These are phyloP conservation scores for Drosophila mauritiana DNA, from an alignment of 1,140 invertebrate genomes.

Conservation along the genomic window DNA sequence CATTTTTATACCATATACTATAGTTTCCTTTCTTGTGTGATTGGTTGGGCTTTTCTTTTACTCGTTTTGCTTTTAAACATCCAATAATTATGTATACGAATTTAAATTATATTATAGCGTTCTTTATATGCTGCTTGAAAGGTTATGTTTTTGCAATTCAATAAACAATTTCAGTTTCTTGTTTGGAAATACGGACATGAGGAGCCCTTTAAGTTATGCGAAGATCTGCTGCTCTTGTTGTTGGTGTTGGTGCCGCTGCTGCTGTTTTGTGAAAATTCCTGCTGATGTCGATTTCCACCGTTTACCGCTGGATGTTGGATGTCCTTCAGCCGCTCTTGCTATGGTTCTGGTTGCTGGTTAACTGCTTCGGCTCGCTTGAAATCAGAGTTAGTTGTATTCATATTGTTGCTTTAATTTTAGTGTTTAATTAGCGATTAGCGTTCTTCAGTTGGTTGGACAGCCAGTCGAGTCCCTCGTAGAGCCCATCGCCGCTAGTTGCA, in stretches of 20 bases:
- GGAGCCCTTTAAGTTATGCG: conserved; percentile 46
- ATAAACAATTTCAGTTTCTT: conserved; percentile 40
- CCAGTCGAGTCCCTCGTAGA: conserved; percentile 99
- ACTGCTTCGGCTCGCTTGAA: conserved; percentile 38
- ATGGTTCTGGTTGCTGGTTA: conserved; percentile 31
- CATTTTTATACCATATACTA: conserved; percentile 80
- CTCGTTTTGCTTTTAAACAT: conserved; percentile 60
- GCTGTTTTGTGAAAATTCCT: conserved; percentile 22
- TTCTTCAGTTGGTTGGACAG: conserved; percentile 96
- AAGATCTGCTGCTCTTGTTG: conserved; percentile 53
- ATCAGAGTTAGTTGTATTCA: conserved; percentile 45
- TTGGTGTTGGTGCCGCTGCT: conserved; percentile 24
- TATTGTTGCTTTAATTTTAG: conserved; percentile 51
- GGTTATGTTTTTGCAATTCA: conserved; percentile 43
- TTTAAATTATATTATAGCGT: conserved; percentile 80
- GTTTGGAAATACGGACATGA: conserved; percentile 44
- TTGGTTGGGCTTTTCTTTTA: conserved; percentile 52
- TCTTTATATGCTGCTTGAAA: conserved; percentile 76
- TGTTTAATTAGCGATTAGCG: conserved; percentile 90
- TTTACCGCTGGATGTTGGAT: conserved; percentile 11
- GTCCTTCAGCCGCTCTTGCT: conserved; percentile 33
- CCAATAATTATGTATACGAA: conserved; percentile 75
- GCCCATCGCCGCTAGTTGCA: conserved; percentile 97
- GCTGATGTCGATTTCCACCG: conserved; percentile 25
- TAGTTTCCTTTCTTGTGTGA: conserved; percentile 49